A percentile compares a stretch with the other conserved stretches of the same genome.
Evolutionary conservation across 2,113 vertebrate species (phyloP).

Genomic region (Pluvianellus socialis): DNA sequence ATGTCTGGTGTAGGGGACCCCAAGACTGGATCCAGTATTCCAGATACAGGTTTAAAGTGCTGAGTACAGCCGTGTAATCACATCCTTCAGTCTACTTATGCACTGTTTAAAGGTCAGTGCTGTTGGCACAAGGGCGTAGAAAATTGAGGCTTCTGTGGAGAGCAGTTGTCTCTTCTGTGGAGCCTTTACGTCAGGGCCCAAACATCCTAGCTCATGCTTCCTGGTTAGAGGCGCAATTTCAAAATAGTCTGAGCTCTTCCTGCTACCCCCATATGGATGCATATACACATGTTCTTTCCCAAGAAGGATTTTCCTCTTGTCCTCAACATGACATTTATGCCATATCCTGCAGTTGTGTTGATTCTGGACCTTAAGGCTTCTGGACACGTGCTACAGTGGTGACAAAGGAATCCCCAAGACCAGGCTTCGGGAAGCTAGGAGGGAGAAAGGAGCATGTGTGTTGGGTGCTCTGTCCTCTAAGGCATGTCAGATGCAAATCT

Average conservation of each 20-base stretch:
- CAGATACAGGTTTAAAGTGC: background rate
- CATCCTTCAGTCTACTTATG: background rate
- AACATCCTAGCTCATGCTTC: background rate
- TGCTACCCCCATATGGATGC: background rate
- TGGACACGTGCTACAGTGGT: background rate
- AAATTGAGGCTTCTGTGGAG: background rate
- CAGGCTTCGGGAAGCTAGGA: background rate
- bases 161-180: background rate
- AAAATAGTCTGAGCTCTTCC: background rate
- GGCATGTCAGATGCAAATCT: background rate
- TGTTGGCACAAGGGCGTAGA: background rate
- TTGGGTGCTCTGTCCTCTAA: background rate
- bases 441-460: background rate
- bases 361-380: background rate
- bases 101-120: background rate
- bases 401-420: background rate
- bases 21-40: background rate
- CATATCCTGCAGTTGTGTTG: background rate
- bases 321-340: background rate
- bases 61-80: background rate
- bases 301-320: background rate
- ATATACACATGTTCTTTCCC: background rate
- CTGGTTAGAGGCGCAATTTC: background rate
- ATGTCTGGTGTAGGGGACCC: background rate
- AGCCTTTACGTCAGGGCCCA: background rate